Conservation (phyloP, 2,888 invertebrate genomes). For the Halictus ligatus region DNA sequence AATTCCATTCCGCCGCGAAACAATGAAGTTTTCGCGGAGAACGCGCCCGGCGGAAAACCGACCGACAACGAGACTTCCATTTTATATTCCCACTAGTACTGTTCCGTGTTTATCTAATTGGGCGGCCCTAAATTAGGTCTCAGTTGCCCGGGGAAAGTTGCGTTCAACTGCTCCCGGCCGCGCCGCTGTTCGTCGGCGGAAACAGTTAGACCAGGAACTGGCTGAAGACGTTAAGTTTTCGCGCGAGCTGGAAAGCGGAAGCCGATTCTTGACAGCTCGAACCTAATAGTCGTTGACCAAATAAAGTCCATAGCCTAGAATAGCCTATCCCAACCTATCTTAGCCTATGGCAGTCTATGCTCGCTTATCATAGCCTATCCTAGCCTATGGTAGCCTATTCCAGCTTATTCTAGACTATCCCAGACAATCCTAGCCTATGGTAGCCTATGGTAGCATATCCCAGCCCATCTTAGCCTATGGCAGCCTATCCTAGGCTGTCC, state of each 20-base stretch:
- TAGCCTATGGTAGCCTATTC: too few species aligned
- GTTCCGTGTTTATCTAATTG: conserved; percentile 56
- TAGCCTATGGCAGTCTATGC: too few species aligned
- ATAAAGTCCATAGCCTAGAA: too few species aligned
- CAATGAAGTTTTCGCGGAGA: conserved; percentile 31
- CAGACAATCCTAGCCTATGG: too few species aligned
- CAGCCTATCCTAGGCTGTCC: too few species aligned
- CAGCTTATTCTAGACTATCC: too few species aligned
- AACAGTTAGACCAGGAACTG: conserved; percentile 14
- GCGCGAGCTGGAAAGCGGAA: not conserved
- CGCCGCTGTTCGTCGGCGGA: not conserved
- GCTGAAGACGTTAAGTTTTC: conserved; percentile 17
- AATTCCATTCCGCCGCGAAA: conserved; percentile 19
- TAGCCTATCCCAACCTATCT: too few species aligned
- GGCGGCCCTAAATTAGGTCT: conserved; percentile 27
- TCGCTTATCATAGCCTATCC: too few species aligned
- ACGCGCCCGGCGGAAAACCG: conserved; percentile 18
- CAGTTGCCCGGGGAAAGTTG: conserved; percentile 36
- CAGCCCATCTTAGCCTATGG: too few species aligned
- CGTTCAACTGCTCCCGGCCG: conserved; percentile 33
- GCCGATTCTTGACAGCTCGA: conserved; percentile 8
- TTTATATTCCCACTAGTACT: conserved; percentile 14
- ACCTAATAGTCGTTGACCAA: not conserved
- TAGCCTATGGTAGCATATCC: too few species aligned
- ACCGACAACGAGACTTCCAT: conserved; percentile 32